Evolutionary conservation across 2,797 vertebrate genomes (phyloP), one percentile per base, ranked within the genome.

Genomic region (Sebastolobus altivelis): DNA sequence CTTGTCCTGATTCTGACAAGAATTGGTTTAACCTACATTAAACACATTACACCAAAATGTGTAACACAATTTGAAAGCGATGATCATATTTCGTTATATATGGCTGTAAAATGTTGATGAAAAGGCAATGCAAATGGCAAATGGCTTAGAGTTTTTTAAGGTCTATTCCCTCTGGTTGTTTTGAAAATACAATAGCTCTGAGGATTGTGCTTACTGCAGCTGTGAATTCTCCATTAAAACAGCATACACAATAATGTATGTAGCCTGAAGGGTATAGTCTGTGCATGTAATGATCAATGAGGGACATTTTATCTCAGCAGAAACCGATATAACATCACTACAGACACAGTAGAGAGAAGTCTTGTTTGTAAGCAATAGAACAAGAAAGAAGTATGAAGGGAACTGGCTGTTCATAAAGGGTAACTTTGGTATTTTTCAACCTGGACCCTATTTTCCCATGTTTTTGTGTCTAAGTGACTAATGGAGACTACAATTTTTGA

Each of bases 221-320:
- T 75, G 77, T 43, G 14, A 72, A 59, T 52, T 58, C n/a, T 55
- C 33, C 69, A 80, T 65, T 72, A 40, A 73, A 77, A 61, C 31
- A 31, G 25, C 52, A 61, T 43, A 13, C 11, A 9, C 6, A 38
- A 3, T 20, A 54, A 52, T 61, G 8, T 56, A 29, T 56, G 58
- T 16, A 22, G 66, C 72, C 72, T 80, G 5, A 58, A 43, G 65
- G 46, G 49, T n/a, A 8, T 46, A 18, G 12, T 68, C 35, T 65
- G 35, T 69, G 49, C 20, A 54, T 74, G 58, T 63, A 67, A 65
- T 56, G 62, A 75, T 35, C 58, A 78, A 85, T 66, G 16, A 82
- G 71, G 74, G 31, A 37, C 52, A 70, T 80, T 75, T 69, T 63
- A 65, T 40, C 71, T 73, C 69, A 82, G 56, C 70, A 78, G 31